phyloP scores from a whole-genome alignment of 1,140 invertebrate genomes.

The Grapholita molesta region DNA sequence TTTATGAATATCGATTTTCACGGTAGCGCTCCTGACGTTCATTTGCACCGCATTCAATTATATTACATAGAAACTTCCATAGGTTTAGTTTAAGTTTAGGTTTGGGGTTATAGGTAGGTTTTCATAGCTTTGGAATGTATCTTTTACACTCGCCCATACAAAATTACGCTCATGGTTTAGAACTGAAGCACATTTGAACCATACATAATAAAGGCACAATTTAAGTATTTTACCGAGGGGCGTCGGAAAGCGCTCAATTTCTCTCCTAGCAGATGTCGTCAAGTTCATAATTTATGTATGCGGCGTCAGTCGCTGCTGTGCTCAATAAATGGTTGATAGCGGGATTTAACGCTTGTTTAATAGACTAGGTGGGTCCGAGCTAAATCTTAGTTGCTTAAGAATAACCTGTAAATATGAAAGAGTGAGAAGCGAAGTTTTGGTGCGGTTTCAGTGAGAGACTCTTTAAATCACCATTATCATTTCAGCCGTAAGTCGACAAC shows the following conservation, averaged over 20 bases:
- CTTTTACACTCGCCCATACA: background rate
- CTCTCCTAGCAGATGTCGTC: conserved; percentile 3
- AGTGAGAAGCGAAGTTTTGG: too few species aligned
- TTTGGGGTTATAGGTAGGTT: too few species aligned
- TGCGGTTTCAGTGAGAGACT: too few species aligned
- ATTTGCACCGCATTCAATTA: too few species aligned
- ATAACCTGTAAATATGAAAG: background rate
- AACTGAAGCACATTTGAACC: background rate
- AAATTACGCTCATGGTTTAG: background rate
- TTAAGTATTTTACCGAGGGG: conserved; percentile 1
- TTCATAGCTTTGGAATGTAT: background rate
- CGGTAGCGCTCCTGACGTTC: too few species aligned
- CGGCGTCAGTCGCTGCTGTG: background rate
- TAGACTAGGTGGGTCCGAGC: conserved; percentile 32
- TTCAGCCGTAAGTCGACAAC: too few species aligned
- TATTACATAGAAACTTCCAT: too few species aligned
- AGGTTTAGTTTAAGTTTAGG: too few species aligned
- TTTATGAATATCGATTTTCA: too few species aligned
- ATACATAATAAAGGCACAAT: conserved; percentile 14
- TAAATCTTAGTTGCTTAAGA: conserved; percentile 5
- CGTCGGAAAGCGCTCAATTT: background rate
- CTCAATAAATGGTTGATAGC: conserved; percentile 3
- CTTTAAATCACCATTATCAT: too few species aligned
- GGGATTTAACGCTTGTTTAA: background rate
- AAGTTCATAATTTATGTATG: conserved; percentile 14